These are phyloP conservation scores for Bolinopsis microptera DNA, from an alignment of 37 sponge, comb jelly and placozoan genomes.

Conservation along the genomic window DNA sequence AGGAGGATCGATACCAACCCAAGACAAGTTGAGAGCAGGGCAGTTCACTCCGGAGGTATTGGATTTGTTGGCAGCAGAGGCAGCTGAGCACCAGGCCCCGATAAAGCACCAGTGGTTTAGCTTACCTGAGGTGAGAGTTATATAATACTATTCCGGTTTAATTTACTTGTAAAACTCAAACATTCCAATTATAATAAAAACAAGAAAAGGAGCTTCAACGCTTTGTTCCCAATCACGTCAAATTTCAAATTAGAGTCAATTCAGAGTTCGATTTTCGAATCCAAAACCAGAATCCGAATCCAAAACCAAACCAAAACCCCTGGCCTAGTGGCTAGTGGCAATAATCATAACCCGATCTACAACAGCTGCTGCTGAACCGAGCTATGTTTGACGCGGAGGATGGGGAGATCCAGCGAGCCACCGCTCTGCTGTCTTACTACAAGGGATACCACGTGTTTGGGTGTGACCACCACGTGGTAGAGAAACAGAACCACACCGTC, in stretches of 20 bases:
- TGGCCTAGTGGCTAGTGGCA: too few relatives aligned
- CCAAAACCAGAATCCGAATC: too few relatives aligned
- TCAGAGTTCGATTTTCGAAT: too few relatives aligned
- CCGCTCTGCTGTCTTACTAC: slow-evolving; percentile 3
- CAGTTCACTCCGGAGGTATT: not conserved
- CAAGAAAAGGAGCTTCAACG: too few relatives aligned
- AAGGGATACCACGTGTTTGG: slow-evolving; percentile 31
- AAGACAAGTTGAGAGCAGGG: not conserved
- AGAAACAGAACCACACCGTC: not conserved
- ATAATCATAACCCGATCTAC: too few relatives aligned
- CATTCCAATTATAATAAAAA: too few relatives aligned
- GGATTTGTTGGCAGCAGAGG: not conserved
- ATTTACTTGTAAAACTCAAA: too few relatives aligned
- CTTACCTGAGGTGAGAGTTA: not conserved
- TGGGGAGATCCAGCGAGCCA: not conserved
- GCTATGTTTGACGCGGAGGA: not conserved
- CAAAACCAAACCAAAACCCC: too few relatives aligned
- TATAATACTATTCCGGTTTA: too few relatives aligned
- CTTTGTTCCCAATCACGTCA: too few relatives aligned
- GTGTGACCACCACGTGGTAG: slow-evolving; percentile 5
- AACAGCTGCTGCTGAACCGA: not conserved
- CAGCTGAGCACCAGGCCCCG: not conserved
- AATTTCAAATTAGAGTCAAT: too few relatives aligned
- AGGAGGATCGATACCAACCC: not conserved
- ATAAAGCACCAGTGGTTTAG: not conserved